These are phyloP conservation scores for Forbesichthys papilliferus DNA, from an alignment of 2,113 vertebrate species.

Conservation along the genomic window DNA sequence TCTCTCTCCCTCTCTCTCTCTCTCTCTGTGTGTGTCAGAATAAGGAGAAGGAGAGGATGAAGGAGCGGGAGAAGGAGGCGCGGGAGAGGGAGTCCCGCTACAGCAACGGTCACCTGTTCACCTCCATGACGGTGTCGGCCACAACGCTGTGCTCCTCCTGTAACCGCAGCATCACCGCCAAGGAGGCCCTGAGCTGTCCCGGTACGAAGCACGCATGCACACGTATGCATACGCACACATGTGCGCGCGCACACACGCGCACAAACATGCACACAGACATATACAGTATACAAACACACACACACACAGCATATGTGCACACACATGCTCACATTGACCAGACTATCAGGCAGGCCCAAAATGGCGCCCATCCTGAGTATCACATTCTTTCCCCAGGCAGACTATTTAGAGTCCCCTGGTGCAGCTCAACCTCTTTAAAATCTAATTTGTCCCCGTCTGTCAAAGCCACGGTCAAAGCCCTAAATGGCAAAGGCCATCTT, in stretches of 20 bases:
- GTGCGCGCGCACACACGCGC: neutral
- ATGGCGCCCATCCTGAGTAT: too few relatives aligned
- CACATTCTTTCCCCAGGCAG: too few relatives aligned
- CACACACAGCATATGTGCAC: neutral
- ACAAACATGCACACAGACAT: neutral
- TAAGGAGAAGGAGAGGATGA: constrained; percentile 87
- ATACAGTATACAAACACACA: constrained; percentile 1
- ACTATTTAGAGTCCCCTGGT: too few relatives aligned
- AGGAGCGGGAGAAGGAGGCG: constrained; percentile 84
- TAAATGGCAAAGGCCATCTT: too few relatives aligned
- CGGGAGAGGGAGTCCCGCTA: constrained; percentile 87
- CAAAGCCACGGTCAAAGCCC: too few relatives aligned
- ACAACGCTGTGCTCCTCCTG: constrained; percentile 93
- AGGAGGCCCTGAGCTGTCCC: constrained; percentile 92
- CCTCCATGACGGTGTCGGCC: constrained; percentile 88
- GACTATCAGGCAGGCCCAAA: too few relatives aligned
- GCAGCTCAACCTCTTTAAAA: too few relatives aligned
- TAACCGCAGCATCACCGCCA: constrained; percentile 93
- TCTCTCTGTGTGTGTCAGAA: constrained; percentile 65
- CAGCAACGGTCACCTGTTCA: constrained; percentile 92
- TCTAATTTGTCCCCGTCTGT: too few relatives aligned
- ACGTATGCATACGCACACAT: neutral
- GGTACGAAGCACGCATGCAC: constrained; percentile 73
- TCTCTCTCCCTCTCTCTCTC: neutral
- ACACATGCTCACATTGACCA: too few relatives aligned